Base-by-base conservation (phyloP, 2,888 invertebrate species). In the Galeruca laticollis region DNA sequence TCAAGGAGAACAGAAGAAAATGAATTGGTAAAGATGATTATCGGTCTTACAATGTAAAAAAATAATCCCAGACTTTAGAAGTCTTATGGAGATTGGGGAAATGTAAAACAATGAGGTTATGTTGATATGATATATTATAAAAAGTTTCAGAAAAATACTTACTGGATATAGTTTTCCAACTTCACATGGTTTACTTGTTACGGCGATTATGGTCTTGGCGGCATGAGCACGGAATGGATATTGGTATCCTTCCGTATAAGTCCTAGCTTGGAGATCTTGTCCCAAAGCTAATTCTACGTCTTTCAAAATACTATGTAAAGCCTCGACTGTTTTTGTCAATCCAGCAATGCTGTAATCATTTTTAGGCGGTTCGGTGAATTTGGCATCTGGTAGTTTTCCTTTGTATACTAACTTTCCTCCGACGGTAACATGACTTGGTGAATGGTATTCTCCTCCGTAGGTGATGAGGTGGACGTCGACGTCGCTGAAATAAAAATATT, bases 201-300 rank as follows among this genome's bases (percentile, higher is more conserved):
- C 87, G 51, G 89, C 89, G 78, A 96, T 86, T 73, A 93, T 88
- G 62, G 91, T 89, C 81, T 94, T 95, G 52, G 91, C 88, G 0
- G 95, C 93, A 1, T 91, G 91, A 0, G 93, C 87, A 72, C 96
- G 89, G 87, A 93, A 93, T 0, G 94, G 94, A 84, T 93, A 91
- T 0, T 89, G 83, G 13, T 90, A 80, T 0, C 92, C 88, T 43
- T 90, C 87, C 11, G 86, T 80, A 84, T 93, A 92, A 0, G 92
- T 91, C n/a, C 85, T 85, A n/a, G 82, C 77, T 60, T 78, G 73
- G 51, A 80, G 65, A 47, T 78, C 73, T 20, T 69, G 56, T 54
- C 84, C 85, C 0, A 81, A 62, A 33, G 81, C 81, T 35, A 84
- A 67, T 10, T 76, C 64, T 1, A 84, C 1, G 61, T 85, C 85